phyloP scores from a whole-genome alignment of 2,797 vertebrate genomes.

The Uromys caudimaculatus region DNA sequence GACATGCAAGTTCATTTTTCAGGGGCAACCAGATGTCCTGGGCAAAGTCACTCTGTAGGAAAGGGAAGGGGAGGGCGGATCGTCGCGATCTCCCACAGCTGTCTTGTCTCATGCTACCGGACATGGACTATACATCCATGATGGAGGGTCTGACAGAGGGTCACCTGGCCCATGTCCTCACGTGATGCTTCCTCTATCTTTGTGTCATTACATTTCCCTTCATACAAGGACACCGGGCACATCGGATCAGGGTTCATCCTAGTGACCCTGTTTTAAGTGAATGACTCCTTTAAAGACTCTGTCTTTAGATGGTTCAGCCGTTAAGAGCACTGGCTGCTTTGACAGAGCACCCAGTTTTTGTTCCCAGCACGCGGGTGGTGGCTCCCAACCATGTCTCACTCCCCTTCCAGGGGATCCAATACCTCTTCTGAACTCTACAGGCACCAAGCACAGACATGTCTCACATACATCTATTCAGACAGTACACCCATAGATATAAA shows the following conservation, averaged over 20 bases:
- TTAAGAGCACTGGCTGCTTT: neutral
- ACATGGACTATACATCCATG: neutral
- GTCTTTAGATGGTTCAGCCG: neutral
- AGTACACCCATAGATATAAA: neutral
- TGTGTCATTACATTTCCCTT: neutral
- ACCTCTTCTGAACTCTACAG: neutral
- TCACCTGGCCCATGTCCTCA: accelerated
- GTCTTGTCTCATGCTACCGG: neutral
- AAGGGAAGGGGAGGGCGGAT: accelerated
- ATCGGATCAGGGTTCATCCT: neutral
- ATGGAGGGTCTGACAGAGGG: accelerated
- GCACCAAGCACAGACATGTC: neutral
- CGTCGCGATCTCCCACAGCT: accelerated
- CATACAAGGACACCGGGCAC: neutral
- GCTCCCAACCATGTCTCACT: neutral
- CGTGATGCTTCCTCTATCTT: accelerated
- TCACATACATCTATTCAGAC: neutral
- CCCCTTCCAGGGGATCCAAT: neutral
- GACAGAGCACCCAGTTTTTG: neutral
- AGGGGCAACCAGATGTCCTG: neutral
- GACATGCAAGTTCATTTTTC: neutral
- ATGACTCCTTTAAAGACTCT: neutral
- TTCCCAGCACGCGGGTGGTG: neutral
- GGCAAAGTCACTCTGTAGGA: neutral
- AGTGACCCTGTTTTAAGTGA: neutral